Conservation (phyloP, 1,140 invertebrate genomes). For the Euglossa dilemma region DNA sequence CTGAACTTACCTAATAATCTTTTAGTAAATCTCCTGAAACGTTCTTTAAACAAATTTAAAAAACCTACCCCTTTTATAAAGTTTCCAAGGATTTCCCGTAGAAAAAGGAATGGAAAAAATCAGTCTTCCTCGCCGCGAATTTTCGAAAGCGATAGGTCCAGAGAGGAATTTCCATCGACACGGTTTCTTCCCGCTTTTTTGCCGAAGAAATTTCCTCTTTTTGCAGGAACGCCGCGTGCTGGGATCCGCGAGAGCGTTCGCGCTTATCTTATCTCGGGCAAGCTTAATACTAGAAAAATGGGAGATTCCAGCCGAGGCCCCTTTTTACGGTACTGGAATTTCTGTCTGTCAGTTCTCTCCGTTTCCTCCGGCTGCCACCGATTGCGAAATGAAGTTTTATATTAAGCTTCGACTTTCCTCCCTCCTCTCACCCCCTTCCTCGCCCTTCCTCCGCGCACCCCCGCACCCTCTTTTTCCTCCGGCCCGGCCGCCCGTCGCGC, state of each 20-base stretch:
- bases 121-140: no score
- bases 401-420: conserved; percentile 79
- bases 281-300: conserved; percentile 65
- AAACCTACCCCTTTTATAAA: no score
- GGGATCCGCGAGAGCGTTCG: conserved; percentile 35
- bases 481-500: conserved; percentile 23
- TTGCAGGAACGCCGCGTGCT: conserved; percentile 1
- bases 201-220: conserved; percentile 20
- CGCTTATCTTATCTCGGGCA: conserved; percentile 44
- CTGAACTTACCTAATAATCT: no score
- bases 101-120: no score
- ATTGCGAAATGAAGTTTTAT: conserved; percentile 83
- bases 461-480: conserved; percentile 39
- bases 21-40: no score
- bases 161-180: background rate
- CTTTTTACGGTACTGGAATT: conserved; percentile 71
- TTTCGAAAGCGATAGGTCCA: no score
- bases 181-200: background rate
- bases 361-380: conserved; percentile 74
- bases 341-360: conserved; percentile 74
- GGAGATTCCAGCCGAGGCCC: conserved; percentile 38
- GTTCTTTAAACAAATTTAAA: no score
- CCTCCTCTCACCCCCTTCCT: conserved; percentile 40
- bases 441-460: conserved; percentile 27
- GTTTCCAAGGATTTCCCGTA: no score